Percentiles rank a stretch among this genome's conserved stretches.
These are phyloP conservation scores for Siderastrea siderea DNA, from an alignment of 92 coral and sea anemone species.

Conservation along the genomic window DNA sequence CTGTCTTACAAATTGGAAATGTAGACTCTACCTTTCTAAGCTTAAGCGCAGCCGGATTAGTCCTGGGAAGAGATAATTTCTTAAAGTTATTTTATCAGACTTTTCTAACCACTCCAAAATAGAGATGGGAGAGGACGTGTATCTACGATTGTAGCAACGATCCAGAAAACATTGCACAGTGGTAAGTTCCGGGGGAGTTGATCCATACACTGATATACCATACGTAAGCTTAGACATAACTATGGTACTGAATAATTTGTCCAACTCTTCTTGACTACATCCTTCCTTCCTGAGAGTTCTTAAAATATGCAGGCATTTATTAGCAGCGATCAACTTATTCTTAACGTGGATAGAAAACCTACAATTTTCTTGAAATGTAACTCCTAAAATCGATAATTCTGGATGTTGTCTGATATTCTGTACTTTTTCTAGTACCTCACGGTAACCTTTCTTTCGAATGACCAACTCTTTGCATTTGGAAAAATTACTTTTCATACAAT, in stretches of 20 bases:
- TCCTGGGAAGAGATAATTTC: too few species aligned
- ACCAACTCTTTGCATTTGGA: background rate
- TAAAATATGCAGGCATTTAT: slow-evolving; percentile 26
- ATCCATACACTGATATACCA: background rate
- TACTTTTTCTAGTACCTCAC: background rate
- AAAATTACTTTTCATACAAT: background rate
- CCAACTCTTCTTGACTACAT: slow-evolving; percentile 18
- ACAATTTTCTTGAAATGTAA: slow-evolving; percentile 30
- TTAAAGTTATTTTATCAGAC: background rate
- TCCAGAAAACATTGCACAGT: background rate
- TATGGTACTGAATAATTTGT: background rate
- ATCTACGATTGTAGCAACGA: background rate
- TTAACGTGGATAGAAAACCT: slow-evolving; percentile 24
- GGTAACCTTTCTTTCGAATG: background rate
- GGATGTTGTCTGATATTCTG: slow-evolving; percentile 4
- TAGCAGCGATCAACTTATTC: slow-evolving; percentile 21
- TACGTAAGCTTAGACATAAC: slow-evolving; percentile 3
- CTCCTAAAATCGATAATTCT: slow-evolving; percentile 15
- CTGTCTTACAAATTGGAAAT: too few species aligned
- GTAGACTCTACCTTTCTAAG: too few species aligned
- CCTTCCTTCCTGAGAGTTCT: slow-evolving; percentile 35
- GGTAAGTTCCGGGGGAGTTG: slow-evolving; percentile 4
- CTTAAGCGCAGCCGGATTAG: too few species aligned
- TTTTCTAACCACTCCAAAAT: background rate
- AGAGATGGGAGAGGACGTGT: slow-evolving; percentile 6